A percentile compares a stretch with the other conserved stretches of the same genome.
Conservation (phyloP, 2,888 invertebrate genomes). For the Metacarcinus magister region DNA sequence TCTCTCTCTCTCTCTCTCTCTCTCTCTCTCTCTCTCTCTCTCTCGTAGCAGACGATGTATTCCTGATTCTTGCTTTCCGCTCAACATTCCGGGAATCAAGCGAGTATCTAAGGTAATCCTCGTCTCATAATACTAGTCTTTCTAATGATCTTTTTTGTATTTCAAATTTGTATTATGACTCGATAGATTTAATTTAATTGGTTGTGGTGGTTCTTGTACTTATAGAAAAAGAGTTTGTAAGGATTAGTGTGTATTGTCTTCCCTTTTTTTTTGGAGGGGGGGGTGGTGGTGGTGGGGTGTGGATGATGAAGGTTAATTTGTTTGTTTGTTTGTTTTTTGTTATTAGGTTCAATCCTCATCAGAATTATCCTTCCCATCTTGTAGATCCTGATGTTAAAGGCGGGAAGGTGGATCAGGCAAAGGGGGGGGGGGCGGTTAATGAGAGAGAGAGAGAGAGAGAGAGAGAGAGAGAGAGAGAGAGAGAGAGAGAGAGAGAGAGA, state of each 20-base stretch:
- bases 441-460: neutral
- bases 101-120: neutral
- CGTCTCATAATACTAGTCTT: neutral
- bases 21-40: neutral
- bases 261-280: neutral
- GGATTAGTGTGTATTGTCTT: neutral
- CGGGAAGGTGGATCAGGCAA: no score
- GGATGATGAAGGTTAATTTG: neutral
- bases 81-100: neutral
- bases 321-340: neutral
- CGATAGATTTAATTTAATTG: neutral
- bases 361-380: neutral
- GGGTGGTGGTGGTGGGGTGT: no score
- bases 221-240: neutral
- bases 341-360: neutral
- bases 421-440: no score
- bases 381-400: neutral
- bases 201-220: neutral
- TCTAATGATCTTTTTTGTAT: neutral
- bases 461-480: neutral
- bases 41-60: constrained; percentile 58
- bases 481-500: neutral
- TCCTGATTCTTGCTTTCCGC: constrained; percentile 56
- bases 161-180: neutral
- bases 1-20: neutral